Conservation (phyloP, 2,113 vertebrate genomes). For the Crotalus helleri region DNA sequence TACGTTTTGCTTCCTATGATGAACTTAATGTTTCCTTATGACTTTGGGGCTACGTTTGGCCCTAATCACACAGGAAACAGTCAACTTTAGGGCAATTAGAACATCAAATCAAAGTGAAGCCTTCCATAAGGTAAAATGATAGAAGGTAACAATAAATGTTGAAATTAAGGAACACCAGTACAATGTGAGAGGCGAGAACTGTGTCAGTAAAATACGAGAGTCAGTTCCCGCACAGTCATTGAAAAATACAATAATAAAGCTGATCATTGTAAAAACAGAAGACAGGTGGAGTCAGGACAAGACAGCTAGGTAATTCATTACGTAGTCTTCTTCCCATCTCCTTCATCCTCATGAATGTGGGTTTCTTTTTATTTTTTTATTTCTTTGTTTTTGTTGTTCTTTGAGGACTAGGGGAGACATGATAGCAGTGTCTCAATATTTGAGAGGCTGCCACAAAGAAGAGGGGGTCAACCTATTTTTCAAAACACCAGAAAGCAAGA, state of each 20-base stretch:
- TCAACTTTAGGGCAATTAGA: neutral
- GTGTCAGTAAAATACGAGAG: neutral
- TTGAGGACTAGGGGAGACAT: neutral
- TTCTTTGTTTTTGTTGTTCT: neutral
- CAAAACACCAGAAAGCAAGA: too few relatives aligned
- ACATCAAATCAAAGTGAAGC: neutral
- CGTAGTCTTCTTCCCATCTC: neutral
- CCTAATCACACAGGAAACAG: neutral
- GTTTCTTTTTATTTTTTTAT: neutral
- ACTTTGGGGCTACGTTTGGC: neutral
- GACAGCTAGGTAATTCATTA: neutral
- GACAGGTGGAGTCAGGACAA: neutral
- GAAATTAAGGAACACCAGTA: neutral
- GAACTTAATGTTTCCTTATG: neutral
- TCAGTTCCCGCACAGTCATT: neutral
- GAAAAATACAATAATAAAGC: neutral
- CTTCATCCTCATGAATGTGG: neutral
- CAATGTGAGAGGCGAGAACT: neutral
- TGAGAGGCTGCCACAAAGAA: too few relatives aligned
- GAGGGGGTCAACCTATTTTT: too few relatives aligned
- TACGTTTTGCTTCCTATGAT: neutral
- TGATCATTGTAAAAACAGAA: neutral
- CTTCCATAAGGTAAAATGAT: neutral
- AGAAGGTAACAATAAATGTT: neutral
- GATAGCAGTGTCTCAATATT: too few relatives aligned